Evolutionary conservation across 1,140 invertebrate genomes (phyloP).

Genomic region (Hormaphis cornu): DNA sequence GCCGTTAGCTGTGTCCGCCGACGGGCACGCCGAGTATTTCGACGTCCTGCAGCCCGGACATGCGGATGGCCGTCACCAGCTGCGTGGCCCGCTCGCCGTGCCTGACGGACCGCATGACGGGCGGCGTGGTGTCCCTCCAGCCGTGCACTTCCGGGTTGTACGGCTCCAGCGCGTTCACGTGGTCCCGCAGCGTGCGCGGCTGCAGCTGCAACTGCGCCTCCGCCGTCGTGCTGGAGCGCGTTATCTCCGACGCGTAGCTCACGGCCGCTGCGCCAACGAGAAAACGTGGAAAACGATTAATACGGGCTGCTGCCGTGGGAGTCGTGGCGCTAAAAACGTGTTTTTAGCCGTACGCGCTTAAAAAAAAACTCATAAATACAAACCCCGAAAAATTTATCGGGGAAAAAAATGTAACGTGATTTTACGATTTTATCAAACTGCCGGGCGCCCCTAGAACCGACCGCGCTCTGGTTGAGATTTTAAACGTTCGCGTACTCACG

Average conservation of each 20-base stretch:
- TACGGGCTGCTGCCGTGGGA: no score
- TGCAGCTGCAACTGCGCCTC: slow-evolving; percentile 33
- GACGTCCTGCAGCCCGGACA: slow-evolving; percentile 12
- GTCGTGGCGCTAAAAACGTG: no score
- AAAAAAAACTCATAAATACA: no score
- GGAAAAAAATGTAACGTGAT: no score
- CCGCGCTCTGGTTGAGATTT: no score
- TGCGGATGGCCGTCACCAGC: neutral
- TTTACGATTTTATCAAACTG: no score
- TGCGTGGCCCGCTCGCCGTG: slow-evolving; percentile 14
- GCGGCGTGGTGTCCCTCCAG: slow-evolving; percentile 37
- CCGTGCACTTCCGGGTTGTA: slow-evolving; percentile 38
- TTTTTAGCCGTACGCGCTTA: no score
- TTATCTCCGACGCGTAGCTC: slow-evolving; percentile 13
- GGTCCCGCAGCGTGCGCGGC: slow-evolving; percentile 37
- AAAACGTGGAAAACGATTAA: no score
- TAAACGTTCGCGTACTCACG: no score
- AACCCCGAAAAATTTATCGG: no score
- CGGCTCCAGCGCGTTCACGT: slow-evolving; percentile 37
- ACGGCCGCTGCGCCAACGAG: neutral
- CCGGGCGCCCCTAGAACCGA: no score
- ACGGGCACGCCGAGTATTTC: slow-evolving; percentile 18
- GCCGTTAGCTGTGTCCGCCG: slow-evolving; percentile 25
- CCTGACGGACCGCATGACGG: slow-evolving; percentile 22
- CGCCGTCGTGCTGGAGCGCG: slow-evolving; percentile 1